Percentiles rank a stretch among this genome's conserved stretches.
Conservation (phyloP, 1,140 invertebrate species). For the Berghia stephanieae region DNA sequence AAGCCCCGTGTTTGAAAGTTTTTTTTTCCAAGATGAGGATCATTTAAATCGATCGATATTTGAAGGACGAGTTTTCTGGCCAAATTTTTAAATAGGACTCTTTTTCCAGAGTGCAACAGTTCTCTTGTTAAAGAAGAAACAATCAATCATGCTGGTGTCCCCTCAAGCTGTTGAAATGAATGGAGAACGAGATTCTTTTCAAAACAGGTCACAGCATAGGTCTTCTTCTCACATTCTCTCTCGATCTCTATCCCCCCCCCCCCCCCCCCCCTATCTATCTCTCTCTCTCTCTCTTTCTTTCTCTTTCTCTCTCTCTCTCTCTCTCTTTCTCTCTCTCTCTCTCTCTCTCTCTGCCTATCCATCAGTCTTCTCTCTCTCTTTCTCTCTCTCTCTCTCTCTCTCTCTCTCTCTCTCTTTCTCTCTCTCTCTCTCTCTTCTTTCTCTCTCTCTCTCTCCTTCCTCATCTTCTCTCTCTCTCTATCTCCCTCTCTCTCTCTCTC, state of each 20-base stretch:
- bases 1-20: no score
- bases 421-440: background rate
- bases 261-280: background rate
- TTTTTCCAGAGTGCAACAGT: no score
- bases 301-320: constrained; percentile 31
- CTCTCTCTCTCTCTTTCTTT: background rate
- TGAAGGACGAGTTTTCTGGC: no score
- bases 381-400: constrained; percentile 11
- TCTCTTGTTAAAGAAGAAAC: no score
- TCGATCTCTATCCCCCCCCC: background rate
- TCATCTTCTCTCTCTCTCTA: background rate
- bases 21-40: no score
- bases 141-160: no score
- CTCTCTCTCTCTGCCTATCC: background rate
- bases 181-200: no score
- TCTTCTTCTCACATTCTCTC: constrained; percentile 25
- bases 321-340: constrained; percentile 24
- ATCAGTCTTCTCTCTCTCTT: background rate
- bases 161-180: no score
- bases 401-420: constrained; percentile 24
- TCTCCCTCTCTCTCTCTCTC: background rate
- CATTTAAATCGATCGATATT: no score
- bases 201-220: no score
- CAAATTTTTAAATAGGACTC: no score
- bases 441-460: background rate